A percentile compares a stretch with the other conserved stretches of the same genome.
phyloP scores from a whole-genome alignment of 1,140 invertebrate genomes.

The Bombus difficillimus region DNA sequence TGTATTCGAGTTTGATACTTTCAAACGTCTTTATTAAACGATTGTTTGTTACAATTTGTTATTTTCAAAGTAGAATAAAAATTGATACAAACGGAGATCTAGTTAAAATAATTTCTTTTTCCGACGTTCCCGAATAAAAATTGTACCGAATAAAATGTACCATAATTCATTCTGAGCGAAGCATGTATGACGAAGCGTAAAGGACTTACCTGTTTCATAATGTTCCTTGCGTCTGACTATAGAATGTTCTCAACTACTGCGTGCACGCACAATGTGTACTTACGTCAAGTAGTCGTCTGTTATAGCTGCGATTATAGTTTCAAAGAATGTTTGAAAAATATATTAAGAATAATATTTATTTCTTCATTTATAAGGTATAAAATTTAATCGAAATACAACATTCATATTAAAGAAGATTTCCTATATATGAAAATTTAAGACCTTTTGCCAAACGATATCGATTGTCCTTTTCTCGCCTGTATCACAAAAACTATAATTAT shows the following conservation, averaged over 20 bases:
- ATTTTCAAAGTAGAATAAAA: neutral
- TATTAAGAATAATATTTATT: no score
- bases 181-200: neutral
- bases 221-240: neutral
- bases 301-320: no score
- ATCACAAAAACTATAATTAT: no score
- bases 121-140: neutral
- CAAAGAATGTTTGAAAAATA: no score
- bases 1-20: neutral
- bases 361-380: no score
- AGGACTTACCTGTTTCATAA: neutral
- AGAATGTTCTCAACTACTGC: conserved; percentile 4
- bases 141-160: neutral
- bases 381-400: neutral
- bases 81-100: neutral
- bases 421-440: no score
- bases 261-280: neutral
- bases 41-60: neutral
- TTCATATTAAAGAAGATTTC: no score
- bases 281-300: no score
- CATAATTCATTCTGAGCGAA: neutral
- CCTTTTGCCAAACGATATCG: no score
- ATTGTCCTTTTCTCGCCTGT: no score
- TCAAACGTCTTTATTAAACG: no score
- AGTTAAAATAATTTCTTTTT: neutral